Evolutionary conservation across 2,797 vertebrate genomes (phyloP), one percentile per base, ranked within the genome.

Genomic region (Dendrocincla fuliginosa): DNA sequence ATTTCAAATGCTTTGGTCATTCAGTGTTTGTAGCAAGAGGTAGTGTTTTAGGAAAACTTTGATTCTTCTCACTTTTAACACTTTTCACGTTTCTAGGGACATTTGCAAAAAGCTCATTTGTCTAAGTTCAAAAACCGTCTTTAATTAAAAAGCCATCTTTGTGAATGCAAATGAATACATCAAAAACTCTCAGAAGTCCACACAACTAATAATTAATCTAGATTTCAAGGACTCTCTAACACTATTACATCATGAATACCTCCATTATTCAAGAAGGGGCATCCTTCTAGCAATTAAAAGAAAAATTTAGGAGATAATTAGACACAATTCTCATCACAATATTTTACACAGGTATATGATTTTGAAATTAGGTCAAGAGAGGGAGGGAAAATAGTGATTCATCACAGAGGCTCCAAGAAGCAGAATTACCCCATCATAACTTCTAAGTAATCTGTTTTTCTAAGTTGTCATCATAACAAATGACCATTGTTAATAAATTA

Each of bases 341-440:
- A 97, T 97, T 97, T 98, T 96, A 96, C 95, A 96, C 89, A 97
- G 97, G 96, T 98, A 97, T 76, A 86, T 89, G 96, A 95, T 97
- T 98, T 97, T 96, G 96, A 98, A 98, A 98, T 98, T 97, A 97
- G 98, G 97, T 98, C 97, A 98, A 93, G 88, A 71, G 80, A 98
- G 89, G 95, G 95, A 97, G 94, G 93, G 91, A 96, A 95, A 97
- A 96, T 65, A 61, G 94, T 97, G 96, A 97, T 97, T 97, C 97
- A 97, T 97, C 98, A 96, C 85, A 73, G 55, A 93, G 70, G 55
- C 87, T 95, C 64, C 89, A 84, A 89, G 93, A 97, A 89, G 90
- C 91, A 94, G 91, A 95, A 98, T 98, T 97, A 97, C 96, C 95
- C 98, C 97, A 97, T 98, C 97, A 94, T 90, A 97, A 97, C 94